Evolutionary conservation across 2,797 vertebrate species (phyloP).

Genomic region (Todus mexicanus): DNA sequence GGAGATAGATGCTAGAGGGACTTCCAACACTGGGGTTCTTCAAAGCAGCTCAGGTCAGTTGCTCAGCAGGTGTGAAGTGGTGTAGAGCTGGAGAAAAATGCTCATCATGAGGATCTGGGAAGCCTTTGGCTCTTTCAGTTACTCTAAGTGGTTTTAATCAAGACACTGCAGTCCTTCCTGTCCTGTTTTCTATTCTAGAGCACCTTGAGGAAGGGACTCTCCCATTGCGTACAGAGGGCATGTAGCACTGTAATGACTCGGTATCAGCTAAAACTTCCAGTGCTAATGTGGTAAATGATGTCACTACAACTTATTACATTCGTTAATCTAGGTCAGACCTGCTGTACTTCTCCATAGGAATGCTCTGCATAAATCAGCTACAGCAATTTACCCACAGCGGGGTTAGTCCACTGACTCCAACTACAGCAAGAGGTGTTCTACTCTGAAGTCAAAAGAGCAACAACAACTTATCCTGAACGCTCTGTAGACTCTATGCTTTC

Average conservation of each 20-base stretch:
- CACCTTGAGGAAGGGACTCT: background rate
- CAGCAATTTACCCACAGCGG: background rate
- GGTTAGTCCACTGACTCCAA: background rate
- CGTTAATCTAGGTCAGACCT: background rate
- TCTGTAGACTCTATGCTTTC: background rate
- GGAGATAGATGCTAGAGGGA: background rate
- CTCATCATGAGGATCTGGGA: background rate
- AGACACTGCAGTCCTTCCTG: background rate
- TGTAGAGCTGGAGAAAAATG: background rate
- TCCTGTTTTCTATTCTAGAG: background rate
- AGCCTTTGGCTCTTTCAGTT: background rate
- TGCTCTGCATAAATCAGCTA: background rate
- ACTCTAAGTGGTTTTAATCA: background rate
- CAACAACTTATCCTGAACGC: background rate
- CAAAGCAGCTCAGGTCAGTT: background rate
- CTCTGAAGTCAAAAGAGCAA: background rate
- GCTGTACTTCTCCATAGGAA: background rate
- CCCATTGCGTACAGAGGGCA: background rate
- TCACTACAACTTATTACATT: background rate
- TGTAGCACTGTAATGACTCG: background rate
- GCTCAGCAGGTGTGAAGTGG: background rate
- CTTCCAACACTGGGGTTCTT: background rate
- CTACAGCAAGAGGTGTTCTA: background rate
- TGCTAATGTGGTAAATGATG: background rate
- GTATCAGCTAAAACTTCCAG: background rate